Base-by-base conservation (phyloP, 2,888 invertebrate species). In the Drosophila putrida region DNA sequence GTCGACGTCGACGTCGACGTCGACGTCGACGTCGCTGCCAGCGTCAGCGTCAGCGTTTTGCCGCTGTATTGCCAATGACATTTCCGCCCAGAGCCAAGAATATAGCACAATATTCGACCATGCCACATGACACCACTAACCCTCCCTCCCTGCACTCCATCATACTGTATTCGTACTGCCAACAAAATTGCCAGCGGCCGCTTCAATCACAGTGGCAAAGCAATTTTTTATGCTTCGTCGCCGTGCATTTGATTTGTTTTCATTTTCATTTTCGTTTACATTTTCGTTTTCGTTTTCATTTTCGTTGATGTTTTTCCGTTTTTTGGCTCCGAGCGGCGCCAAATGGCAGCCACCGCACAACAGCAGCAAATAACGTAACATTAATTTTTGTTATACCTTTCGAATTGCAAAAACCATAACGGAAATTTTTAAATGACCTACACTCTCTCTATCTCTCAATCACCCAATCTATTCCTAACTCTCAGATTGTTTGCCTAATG, bases 151-250 rank as follows among this genome's bases (percentile, higher is more conserved):
- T 9, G n/a, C 31, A 8, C 13, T 28, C 31, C 31, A 15, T 6
- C 49, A 20, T 38, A 10, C 4, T 4, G 8, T 11, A 15, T 25
- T 27, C 38, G 11, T 47, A 36, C 28, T 53, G 46, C 38, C 61
- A 57, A 46, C 53, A 31, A 51, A 67, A 61, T 64, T 77, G 65
- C 74, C 61, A 53, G 46, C 82, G 86, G 64, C 57, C 49, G 58
- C 78, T 71, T 74, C 81, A 81, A 84, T 87, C 84, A 84, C 67
- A 69, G 76, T 61, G 69, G 71, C 60, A 79, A 71, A 74, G 64
- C 76, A 60, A 80, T 80, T 85, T 85, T 88, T 76, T 77, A 85
- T 85, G 86, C 74, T 74, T 68, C 83, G 60, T 72, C 70, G 68
- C 63, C 66, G 68, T 64, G 66, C 63, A 65, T 85, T 82, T 88